Conservation (phyloP, 2,888 invertebrate genomes). For the Pardosa pseudoannulata region DNA sequence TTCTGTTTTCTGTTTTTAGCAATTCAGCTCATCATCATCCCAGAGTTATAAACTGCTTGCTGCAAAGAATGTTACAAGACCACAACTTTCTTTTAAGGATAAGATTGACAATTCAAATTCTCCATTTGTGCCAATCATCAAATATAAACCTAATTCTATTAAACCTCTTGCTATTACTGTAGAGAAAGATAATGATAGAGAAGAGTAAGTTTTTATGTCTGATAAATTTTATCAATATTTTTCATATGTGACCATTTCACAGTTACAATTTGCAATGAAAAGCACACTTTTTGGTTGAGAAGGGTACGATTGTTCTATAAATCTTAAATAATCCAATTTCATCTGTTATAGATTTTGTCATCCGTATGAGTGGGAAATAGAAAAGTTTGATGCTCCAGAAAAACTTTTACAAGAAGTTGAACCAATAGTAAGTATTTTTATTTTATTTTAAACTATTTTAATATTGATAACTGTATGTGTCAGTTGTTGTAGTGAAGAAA, state of each 20-base stretch:
- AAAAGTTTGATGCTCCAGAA: conserved; percentile 82
- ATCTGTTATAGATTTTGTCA: conserved; percentile 90
- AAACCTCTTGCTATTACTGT: conserved; percentile 87
- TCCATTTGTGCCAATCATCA: conserved; percentile 90
- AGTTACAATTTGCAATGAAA: too few species aligned
- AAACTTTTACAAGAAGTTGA: conserved; percentile 79
- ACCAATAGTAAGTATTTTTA: conserved; percentile 75
- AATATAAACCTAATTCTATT: conserved; percentile 90
- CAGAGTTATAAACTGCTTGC: conserved; percentile 76
- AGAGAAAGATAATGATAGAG: conserved; percentile 83
- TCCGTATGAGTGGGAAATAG: conserved; percentile 91
- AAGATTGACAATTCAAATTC: conserved; percentile 88
- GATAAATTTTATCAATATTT: too few species aligned
- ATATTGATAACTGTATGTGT: too few species aligned
- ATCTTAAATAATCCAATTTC: too few species aligned
- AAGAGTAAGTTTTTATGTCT: conserved; percentile 73
- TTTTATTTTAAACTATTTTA: too few species aligned
- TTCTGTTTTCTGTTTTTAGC: too few species aligned
- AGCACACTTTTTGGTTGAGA: too few species aligned
- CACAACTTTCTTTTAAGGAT: conserved; percentile 90
- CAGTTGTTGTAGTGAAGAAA: too few species aligned
- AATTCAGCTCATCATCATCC: conserved; percentile 18
- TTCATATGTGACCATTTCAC: too few species aligned
- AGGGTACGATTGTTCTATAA: too few species aligned
- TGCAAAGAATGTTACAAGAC: conserved; percentile 80